phyloP scores from a whole-genome alignment of 35 echinoderm and acorn worm species.

The Eucidaris tribuloides region DNA sequence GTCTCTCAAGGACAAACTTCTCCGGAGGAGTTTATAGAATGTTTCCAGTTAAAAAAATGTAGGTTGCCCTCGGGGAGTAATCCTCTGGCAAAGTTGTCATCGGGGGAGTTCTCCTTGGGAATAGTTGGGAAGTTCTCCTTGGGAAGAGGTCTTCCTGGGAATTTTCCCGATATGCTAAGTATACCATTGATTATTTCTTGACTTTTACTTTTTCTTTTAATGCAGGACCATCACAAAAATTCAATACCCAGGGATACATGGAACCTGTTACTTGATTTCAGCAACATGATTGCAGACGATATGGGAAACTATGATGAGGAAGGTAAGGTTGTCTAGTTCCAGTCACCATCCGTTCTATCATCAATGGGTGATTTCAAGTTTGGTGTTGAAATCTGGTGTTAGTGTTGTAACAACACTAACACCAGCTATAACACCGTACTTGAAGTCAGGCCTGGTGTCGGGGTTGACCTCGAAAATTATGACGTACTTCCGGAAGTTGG shows the following conservation, averaged over 20 bases:
- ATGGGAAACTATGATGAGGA: conserved; percentile 99
- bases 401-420: neutral
- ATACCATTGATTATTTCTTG: too few species aligned
- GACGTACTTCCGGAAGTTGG: too few species aligned
- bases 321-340: conserved; percentile 41
- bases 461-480: too few species aligned
- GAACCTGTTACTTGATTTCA: conserved; percentile 96
- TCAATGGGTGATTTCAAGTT: neutral
- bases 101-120: too few species aligned
- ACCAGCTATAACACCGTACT: neutral
- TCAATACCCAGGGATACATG: conserved; percentile 98
- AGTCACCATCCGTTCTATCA: neutral
- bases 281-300: conserved; percentile 98
- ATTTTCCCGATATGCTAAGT: too few species aligned
- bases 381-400: neutral
- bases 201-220: conserved; percentile 23
- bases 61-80: too few species aligned
- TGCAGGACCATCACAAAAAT: conserved; percentile 94
- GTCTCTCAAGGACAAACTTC: too few species aligned
- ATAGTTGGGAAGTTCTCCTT: too few species aligned
- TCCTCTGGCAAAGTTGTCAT: too few species aligned
- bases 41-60: too few species aligned
- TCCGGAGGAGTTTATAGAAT: too few species aligned
- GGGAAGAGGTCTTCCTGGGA: too few species aligned
- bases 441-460: neutral